Evolutionary conservation across 2,113 vertebrate genomes (phyloP), one percentile per base, ranked within the genome.

Genomic region (Holacanthus passer): DNA sequence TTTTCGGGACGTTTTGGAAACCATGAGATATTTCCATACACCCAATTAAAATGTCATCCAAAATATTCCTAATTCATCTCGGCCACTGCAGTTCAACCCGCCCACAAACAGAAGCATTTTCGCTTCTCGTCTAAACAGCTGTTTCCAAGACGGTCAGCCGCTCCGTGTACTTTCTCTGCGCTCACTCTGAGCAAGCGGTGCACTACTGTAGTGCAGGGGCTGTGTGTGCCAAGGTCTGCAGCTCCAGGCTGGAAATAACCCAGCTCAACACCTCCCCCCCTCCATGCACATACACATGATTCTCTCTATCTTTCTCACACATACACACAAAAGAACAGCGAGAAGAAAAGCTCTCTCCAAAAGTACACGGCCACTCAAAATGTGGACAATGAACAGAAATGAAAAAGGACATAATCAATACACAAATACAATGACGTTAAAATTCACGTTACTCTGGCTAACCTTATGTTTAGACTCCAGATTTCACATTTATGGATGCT

Each of bases 161-260:
- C 39, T 58, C 29, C 1, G 17, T 41, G 68, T 43, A 53, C 41
- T 55, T 79, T 66, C 55, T 82, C 73, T 55, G 39, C 24, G 47
- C 67, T 74, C 35, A 55, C 71, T 79, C 27, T 52, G 64, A 64
- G 65, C 35, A 45, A 72, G 64, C 53, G 22, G 65, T 69, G 50
- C 24, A 79, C 60, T 74, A 62, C 78, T 78, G 69, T 73, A 75
- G 56, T 37, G 48, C 20, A 75, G 60, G 7, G 9, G 29, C 58
- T 72, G 77, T 64, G 71, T 69, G 72, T 62, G 88, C 63, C 73
- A 75, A 64, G 53, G 69, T 83, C 63, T 82, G 60, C 32, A 75
- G 59, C 59, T 68, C 22, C 20, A 39, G 35, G 65, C 62, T 85
- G 67, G 82, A 88, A 81, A 59, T 71, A 41, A 60, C 60, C 75